Base-by-base conservation (phyloP, 1,140 invertebrate species). In the Brachystomella parvula region DNA sequence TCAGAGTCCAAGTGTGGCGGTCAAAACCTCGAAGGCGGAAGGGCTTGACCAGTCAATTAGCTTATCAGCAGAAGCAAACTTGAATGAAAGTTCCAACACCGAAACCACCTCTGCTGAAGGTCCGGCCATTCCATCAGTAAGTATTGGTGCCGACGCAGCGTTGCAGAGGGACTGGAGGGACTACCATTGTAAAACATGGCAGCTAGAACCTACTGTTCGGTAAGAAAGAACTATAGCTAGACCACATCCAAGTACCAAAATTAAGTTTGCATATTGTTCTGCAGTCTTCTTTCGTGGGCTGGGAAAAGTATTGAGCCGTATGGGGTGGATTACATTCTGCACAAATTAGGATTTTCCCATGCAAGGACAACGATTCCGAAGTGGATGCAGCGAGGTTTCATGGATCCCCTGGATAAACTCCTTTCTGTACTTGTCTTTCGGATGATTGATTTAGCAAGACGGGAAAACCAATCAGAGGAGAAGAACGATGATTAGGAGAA, bases 321-420 rank as follows among this genome's bases (percentile, higher is more conserved):
- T 75, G 95, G 94, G 44, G 93, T 97, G 39, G 95, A 98, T 80
- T 96, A 94, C 77, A 96, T 98, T 71, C 82, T 98, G 33, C 92
- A 98, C 79, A 95, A 96, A 78, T 81, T 98, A 3, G 95, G 95
- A 17, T 98, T 99, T 77, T 87, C 89, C 64, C 96, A 98, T 79
- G 96, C 96, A 1, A 83, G 95, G 47, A 94, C 90, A 47, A 99
- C 96, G 33, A 99, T 99, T 76, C 96, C 96, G 24, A 99, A 99
- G 81, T 98, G 96, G 93, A 85, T 98, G 80, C 96, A 99, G 79
- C 82, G 96, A 64, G 95, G 95, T 29, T 91, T 95, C 71, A 92
- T 98, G 86, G 96, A 99, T 81, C 93, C 94, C 0, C 77, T 95
- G 29, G 94, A 96, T 78, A 91, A 91, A 78, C 82, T 94, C 2